phyloP scores from a whole-genome alignment of 2,113 vertebrate genomes.

The Nestor notabilis region DNA sequence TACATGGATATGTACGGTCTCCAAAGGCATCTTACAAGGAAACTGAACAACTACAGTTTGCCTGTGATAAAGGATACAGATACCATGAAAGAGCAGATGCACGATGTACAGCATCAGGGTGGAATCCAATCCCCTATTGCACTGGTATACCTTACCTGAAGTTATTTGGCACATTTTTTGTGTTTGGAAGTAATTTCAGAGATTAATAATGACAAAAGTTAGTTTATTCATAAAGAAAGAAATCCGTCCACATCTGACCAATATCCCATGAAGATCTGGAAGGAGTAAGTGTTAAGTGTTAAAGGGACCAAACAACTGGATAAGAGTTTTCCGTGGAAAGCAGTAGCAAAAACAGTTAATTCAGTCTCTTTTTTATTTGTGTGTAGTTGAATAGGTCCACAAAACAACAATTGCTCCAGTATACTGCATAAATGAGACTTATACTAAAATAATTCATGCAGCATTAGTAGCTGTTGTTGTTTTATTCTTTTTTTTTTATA shows the following conservation, averaged over 20 bases:
- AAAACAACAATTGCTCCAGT: background rate
- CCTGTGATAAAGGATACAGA: slow-evolving; percentile 42
- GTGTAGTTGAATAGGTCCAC: background rate
- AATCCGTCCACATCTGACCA: background rate
- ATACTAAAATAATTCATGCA: background rate
- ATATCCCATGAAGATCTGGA: background rate
- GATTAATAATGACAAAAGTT: background rate
- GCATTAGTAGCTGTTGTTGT: background rate
- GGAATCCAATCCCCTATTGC: slow-evolving; percentile 65
- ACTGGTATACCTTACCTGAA: slow-evolving; percentile 38
- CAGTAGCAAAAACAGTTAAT: background rate
- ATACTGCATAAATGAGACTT: background rate
- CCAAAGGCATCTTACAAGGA: background rate
- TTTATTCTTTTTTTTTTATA: background rate
- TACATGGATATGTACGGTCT: background rate
- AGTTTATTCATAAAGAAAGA: background rate
- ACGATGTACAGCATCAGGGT: slow-evolving; percentile 62
- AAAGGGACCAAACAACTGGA: background rate
- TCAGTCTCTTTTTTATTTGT: background rate
- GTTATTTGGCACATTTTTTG: background rate
- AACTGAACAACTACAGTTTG: slow-evolving; percentile 60
- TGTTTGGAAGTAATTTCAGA: background rate
- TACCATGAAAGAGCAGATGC: slow-evolving; percentile 5
- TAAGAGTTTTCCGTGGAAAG: background rate
- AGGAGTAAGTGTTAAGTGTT: background rate